These are phyloP conservation scores for Paramisgurnus dabryanus DNA, from an alignment of 2,113 vertebrate species.

Conservation along the genomic window DNA sequence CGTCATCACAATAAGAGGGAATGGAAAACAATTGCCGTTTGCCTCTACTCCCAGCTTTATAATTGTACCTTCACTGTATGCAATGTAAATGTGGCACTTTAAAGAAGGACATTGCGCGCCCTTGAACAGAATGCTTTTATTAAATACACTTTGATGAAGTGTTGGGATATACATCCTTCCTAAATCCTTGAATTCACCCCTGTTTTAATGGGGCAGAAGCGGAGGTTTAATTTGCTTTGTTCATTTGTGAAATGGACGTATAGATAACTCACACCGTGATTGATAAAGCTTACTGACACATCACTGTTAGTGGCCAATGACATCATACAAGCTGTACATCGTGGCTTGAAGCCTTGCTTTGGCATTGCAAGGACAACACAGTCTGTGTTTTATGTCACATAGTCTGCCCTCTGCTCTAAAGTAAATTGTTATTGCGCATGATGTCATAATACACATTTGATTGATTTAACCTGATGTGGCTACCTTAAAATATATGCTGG, in stretches of 20 bases:
- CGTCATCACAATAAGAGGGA: conserved; percentile 51
- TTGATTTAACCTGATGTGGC: conserved; percentile 11
- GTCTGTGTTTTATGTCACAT: background rate
- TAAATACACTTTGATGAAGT: conserved; percentile 44
- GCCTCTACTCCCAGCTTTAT: background rate
- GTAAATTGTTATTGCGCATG: background rate
- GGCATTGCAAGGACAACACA: conserved; percentile 19
- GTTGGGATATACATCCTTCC: conserved; percentile 3
- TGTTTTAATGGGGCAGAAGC: conserved; percentile 25
- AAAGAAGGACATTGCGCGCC: conserved; percentile 38
- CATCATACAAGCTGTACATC: conserved; percentile 8
- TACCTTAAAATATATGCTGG: background rate
- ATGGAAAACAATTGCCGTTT: conserved; percentile 23
- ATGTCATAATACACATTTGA: conserved; percentile 1
- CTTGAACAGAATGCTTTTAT: conserved; percentile 41
- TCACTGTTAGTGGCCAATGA: conserved; percentile 23
- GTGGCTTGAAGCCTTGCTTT: background rate
- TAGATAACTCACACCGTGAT: conserved; percentile 4
- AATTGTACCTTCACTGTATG: conserved; percentile 17
- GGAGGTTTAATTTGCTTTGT: conserved; percentile 31
- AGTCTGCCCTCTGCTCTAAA: conserved; percentile 8
- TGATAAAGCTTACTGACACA: conserved; percentile 18
- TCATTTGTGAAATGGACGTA: conserved; percentile 26
- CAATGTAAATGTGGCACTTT: conserved; percentile 42
- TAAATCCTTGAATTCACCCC: conserved; percentile 32